Conservation (phyloP, 2,888 invertebrate species). For the Resseliella maxima region DNA sequence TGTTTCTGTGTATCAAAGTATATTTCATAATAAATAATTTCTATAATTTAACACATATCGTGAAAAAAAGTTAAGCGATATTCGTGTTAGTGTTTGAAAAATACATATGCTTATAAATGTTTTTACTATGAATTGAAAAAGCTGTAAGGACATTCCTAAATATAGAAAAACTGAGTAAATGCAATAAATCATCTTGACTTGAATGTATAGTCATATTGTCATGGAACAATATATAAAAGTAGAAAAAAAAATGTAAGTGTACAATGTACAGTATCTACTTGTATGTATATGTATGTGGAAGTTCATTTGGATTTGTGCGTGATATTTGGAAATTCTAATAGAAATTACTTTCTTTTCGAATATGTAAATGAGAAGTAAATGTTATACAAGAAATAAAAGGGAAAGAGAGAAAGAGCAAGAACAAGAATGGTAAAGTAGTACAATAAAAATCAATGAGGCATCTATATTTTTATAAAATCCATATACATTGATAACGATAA, state of each 20-base stretch:
- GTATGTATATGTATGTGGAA: too few relatives aligned
- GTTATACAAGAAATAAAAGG: neutral
- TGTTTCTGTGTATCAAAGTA: too few relatives aligned
- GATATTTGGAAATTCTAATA: constrained; percentile 11
- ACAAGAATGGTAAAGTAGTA: neutral
- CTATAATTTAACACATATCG: too few relatives aligned
- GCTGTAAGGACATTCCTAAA: neutral
- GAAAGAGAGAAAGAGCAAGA: neutral
- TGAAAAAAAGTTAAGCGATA: too few relatives aligned
- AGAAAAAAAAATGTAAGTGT: neutral
- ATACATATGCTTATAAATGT: too few relatives aligned
- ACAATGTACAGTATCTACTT: neutral
- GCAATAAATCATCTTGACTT: neutral
- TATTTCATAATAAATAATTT: too few relatives aligned
- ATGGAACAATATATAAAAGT: neutral
- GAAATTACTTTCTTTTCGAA: neutral
- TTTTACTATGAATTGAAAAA: too few relatives aligned
- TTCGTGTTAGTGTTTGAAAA: too few relatives aligned
- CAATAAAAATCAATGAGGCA: neutral
- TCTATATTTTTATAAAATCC: too few relatives aligned
- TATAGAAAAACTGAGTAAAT: neutral
- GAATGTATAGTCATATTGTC: neutral
- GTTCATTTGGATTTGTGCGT: neutral
- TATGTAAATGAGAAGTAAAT: neutral
- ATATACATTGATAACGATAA: too few relatives aligned